Base-by-base conservation (phyloP, 2,113 vertebrate species). In the Callionymus lyra region DNA sequence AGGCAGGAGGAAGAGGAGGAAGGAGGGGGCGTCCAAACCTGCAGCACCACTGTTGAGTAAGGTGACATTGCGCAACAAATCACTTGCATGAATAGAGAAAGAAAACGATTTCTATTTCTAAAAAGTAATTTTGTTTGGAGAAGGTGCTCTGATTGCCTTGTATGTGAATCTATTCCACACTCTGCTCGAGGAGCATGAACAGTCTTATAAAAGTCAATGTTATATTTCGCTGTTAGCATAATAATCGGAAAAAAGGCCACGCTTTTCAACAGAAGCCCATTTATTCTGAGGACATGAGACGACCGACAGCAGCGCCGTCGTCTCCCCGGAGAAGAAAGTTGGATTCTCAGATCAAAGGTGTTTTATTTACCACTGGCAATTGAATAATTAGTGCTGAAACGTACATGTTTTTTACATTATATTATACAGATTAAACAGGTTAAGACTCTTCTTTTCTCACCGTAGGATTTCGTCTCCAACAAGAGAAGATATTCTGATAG, bases 61-160 rank as follows among this genome's bases (percentile, higher is more conserved):
- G 84, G 84, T 86, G 84, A 86, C 84, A 86, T 86, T 85, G 84
- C 76, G 74, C 81, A 84, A 82, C 82, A 87, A 86, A 87, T 86
- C 81, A 85, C 82, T 85, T 77, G 79, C 83, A 85, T 83, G 82
- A 85, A 86, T 77, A 84, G 79, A 83, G 78, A 86, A 85, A 82
- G 81, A 83, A 84, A 84, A 85, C 79, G 65, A 84, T 86, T 84
- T 85, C 72, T 82, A 79, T 85, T 85, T 83, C 84, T 83, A 75
- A 85, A 80, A 84, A 82, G 84, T 85, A 79, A 86, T 87, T 85
- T 83, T 81, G 82, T 85, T 79, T 74, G 72, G 79, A 61, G 70
- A 82, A 77, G 79, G 77, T 80, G 74, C 59, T 70, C 74, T 83
- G 82, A 86, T 86, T 86, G 80, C 82, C 72, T 82, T 74, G 70